Base-by-base conservation (phyloP, 1,140 invertebrate species). In the Lepeophtheirus salmonis region DNA sequence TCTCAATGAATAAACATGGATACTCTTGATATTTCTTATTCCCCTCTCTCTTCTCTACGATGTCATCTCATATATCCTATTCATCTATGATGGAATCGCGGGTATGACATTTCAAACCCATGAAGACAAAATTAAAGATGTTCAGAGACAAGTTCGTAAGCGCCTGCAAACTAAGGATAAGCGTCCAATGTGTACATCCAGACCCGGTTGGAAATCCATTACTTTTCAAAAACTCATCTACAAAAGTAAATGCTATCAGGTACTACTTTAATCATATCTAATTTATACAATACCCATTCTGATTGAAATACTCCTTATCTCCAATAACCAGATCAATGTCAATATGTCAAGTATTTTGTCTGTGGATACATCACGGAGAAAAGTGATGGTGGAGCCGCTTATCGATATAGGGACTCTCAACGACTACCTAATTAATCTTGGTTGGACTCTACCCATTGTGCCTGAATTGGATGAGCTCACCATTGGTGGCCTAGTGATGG, bases 401-500 rank as follows among this genome's bases (percentile, higher is more conserved):
- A 83, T 83, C 1, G 81, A 78, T 4, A 87, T 88, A 83, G 84
- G 83, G 6, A 83, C 85, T 67, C 70, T 88, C 10, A 82, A 82
- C 48, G 74, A 77, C 30, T 79, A 76, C 1, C 70, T 87, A 24
- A 77, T 78, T 62, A 78, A 81, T 1, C 68, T 81, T 1, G 83
- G 83, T 0, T 80, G 81, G 73, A 79, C 80, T 0, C 72, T 84
- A 26, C 79, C 84, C 0, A 78, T 87, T 30, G 71, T 86, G 1
- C 83, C 83, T 0, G 84, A 88, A 71, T 67, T 88, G 50, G 83
- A 86, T 69, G 83, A 86, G 70, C 73, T 86, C 3, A 86, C 84
- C 20, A 80, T 82, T 60, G 74, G 76, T 65, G 75, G 76, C 26
- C 65, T 77, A 56, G 74, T 77, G 20, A 77, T 76, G 70, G 76